phyloP scores from a whole-genome alignment of 2,888 invertebrate genomes.

The Nomada fucata region DNA sequence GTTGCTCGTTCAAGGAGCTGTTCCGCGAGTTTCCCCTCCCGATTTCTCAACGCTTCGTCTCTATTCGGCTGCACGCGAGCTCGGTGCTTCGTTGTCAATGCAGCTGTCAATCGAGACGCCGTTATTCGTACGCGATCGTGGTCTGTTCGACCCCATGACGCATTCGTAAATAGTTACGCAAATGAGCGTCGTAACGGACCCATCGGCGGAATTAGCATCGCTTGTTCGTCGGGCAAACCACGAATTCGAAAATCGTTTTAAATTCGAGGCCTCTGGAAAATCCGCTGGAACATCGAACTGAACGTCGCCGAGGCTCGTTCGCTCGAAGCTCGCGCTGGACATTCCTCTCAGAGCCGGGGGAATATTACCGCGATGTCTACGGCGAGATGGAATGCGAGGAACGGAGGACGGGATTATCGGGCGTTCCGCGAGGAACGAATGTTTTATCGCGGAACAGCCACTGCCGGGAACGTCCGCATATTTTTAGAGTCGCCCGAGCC shows the following conservation, averaged over 20 bases:
- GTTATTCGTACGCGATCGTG: background rate
- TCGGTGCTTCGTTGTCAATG: no score
- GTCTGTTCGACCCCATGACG: background rate
- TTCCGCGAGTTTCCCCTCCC: background rate
- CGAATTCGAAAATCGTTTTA: no score
- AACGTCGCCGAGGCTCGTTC: no score
- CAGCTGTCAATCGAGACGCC: background rate
- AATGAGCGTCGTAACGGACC: slow-evolving; percentile 14
- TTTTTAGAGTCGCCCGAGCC: slow-evolving; percentile 61
- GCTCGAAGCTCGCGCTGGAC: background rate
- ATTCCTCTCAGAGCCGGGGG: slow-evolving; percentile 15
- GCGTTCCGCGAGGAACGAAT: slow-evolving; percentile 53
- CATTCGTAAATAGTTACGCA: slow-evolving; percentile 40
- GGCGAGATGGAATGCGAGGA: slow-evolving; percentile 19
- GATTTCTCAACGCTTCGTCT: background rate
- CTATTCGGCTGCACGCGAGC: background rate
- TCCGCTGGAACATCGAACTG: background rate
- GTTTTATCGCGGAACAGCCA: slow-evolving; percentile 52
- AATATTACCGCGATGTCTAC: slow-evolving; percentile 11
- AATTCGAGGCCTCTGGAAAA: background rate
- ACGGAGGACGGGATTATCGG: slow-evolving; percentile 13
- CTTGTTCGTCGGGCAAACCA: background rate
- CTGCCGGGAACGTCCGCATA: slow-evolving; percentile 57
- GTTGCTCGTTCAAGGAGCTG: background rate
- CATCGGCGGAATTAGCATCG: slow-evolving; percentile 2